Evolutionary conservation across 92 coral and sea anemone species (phyloP), one percentile per base, ranked within the genome.

Genomic region (Paramuricea clavata): DNA sequence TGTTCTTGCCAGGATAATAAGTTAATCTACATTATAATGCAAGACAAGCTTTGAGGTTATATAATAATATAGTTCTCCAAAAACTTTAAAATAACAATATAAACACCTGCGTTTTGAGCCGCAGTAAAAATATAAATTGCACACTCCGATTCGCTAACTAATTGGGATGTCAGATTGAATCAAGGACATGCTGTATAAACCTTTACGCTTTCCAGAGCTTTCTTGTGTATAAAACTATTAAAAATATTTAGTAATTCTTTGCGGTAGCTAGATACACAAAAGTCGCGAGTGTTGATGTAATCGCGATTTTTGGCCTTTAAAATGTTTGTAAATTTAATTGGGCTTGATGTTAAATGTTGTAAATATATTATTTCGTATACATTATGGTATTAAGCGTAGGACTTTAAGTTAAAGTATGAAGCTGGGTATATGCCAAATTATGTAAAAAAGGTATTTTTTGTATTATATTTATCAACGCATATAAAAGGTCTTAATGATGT

Each of bases 381-480:
- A 60, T 30, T 6, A 22, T 60, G n/a, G n/a, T n/a, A n/a, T n/a
- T n/a, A 60, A 47, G 10, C 19, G 19, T 47, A 47, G 54, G 26
- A 5, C 72, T 13, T 30, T 65, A 65, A 65, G 39, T 65, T 65
- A 28, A 65, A 65, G 72, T 26, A 9, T n/a, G n/a, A n/a, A 26
- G 31, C 39, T 28, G 72, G 8, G 28, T 16, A 28, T 60, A 65
- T 56, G 64, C 15, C 62, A 5, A 54, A 54, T 54, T 21, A 47
- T 54, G 62, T 54, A 54, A 54, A 65, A 31, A 65, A 56, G n/a
- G 21, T 65, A 65, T 65, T 65, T 65, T 65, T 65, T 65, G 72
- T 65, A 65, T 65, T 65, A 65, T 65, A 65, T 28, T n/a, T 65
- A 28, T 65, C 19, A 65, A 27, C 17, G 41, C 72, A 65, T 21